phyloP scores from a whole-genome alignment of 1,140 invertebrate species.

The Aphaenogaster ashmeadi region DNA sequence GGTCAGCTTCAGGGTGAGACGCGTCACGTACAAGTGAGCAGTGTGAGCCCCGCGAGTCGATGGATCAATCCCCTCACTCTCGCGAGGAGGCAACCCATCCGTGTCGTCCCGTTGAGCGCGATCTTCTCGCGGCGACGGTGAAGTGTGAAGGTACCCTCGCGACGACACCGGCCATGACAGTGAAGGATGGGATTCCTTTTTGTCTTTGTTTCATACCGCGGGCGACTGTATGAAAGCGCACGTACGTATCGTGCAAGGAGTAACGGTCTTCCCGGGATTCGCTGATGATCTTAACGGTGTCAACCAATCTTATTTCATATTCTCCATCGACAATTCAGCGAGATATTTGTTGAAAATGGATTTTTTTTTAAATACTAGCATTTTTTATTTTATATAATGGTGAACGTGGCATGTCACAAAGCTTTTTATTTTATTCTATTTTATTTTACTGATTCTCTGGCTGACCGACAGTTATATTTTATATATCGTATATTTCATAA shows the following conservation, averaged over 20 bases:
- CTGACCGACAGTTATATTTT: conserved; percentile 8
- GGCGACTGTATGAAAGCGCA: conserved; percentile 32
- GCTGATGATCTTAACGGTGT: conserved; percentile 1
- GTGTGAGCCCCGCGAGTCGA: conserved; percentile 45
- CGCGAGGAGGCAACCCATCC: conserved; percentile 19
- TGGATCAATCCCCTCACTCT: conserved; percentile 52
- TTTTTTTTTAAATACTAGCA: not conserved
- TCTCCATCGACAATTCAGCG: not conserved
- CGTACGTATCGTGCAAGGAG: conserved; percentile 40
- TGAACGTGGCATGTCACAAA: not conserved
- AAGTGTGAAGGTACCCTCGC: conserved; percentile 70
- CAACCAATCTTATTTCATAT: not conserved
- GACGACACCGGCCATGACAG: conserved; percentile 70
- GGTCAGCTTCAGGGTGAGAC: conserved; percentile 52
- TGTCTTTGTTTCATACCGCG: conserved; percentile 47
- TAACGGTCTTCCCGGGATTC: conserved; percentile 19
- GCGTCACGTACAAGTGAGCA: conserved; percentile 61
- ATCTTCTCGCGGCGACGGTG: conserved; percentile 58
- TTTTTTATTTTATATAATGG: not conserved
- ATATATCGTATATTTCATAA: not conserved
- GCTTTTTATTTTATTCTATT: not conserved
- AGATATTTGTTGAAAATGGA: not conserved
- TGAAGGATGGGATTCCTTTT: conserved; percentile 62
- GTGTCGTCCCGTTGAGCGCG: conserved; percentile 30
- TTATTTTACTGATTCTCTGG: not conserved